Base-by-base conservation (phyloP, 2,888 invertebrate genomes). In the Eudemis profundana region DNA sequence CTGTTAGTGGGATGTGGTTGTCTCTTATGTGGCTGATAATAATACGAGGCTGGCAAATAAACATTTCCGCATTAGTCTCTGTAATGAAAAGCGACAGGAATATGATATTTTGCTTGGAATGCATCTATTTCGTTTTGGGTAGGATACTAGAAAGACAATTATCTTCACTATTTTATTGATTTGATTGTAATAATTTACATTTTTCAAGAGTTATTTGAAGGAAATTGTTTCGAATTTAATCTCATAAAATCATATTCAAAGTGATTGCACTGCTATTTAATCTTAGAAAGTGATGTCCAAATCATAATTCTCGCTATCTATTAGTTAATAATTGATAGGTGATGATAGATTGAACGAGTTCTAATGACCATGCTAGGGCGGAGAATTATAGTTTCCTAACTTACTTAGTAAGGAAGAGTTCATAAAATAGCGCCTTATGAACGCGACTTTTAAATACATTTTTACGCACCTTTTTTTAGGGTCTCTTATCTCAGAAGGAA, bases 1-100 rank as follows among this genome's bases (percentile, higher is more conserved):
- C 73, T 75, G 69, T 74, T 72, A 69, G 56, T 54, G 68, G 51
- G 67, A 67, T 51, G 66, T 67, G 62, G 67, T 63, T 72, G 64
- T 69, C 36, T 70, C 47, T 40, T 53, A 47, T 59, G 36, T 38
- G 19, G 36, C 17, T 53, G 65, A 47, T 60, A 53, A 65, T 65
- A 60, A 60, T 51, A 60, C 59, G 21, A 46, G 36, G 64, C 40
- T 29, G 8, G 57, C 38, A 60, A 60, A 65, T 60, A 65, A 38
- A 59, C 23, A 49, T 56, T 53, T 46, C 40, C n/a, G 17, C 15
- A 56, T 56, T 54, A 40, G 29, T 29, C 40, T 1, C 36, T 29
- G 15, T 42, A 44, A 56, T 54, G 42, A 29, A 56, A 29, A 17
- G 12, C 7, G 40, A 40, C 19, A 36, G 29, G 8, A 51, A 33